These are phyloP conservation scores for Ruditapes philippinarum DNA, from an alignment of 1,140 invertebrate genomes.

Conservation along the genomic window DNA sequence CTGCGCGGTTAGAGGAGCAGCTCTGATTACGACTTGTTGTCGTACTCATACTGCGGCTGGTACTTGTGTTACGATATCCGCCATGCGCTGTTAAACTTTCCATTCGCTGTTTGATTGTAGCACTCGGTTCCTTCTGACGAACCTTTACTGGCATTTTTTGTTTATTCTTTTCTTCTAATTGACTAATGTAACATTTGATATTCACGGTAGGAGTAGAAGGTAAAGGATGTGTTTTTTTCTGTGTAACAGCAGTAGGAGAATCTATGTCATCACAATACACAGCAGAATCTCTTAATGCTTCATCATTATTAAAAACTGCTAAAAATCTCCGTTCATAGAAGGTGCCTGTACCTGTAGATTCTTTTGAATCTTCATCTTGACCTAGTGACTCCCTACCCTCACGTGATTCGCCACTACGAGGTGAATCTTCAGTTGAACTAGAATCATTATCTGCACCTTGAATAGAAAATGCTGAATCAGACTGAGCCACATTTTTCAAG, in stretches of 20 bases:
- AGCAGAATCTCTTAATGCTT: constrained; percentile 62
- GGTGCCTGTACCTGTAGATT: background rate
- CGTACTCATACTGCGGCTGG: constrained; percentile 52
- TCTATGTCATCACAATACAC: constrained; percentile 60
- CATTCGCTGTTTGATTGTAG: constrained; percentile 59
- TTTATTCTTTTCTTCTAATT: constrained; percentile 59
- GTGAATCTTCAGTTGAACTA: constrained; percentile 56
- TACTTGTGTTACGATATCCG: constrained; percentile 40
- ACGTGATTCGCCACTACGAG: background rate
- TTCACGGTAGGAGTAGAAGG: constrained; percentile 19
- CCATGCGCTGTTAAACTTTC: constrained; percentile 39
- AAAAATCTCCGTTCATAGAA: constrained; percentile 61
- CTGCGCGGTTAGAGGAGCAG: constrained; percentile 49
- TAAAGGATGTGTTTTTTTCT: background rate
- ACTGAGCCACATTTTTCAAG: constrained; percentile 41
- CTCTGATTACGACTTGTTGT: constrained; percentile 46
- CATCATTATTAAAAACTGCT: constrained; percentile 44
- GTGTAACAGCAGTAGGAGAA: background rate
- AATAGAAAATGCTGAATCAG: constrained; percentile 64
- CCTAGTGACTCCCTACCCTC: background rate
- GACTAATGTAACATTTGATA: constrained; percentile 52
- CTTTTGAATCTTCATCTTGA: too few species aligned
- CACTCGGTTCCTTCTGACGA: constrained; percentile 47
- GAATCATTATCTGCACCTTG: constrained; percentile 49
- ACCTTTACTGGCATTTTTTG: constrained; percentile 1